A percentile compares a stretch with the other conserved stretches of the same genome.
Evolutionary conservation across 2,888 invertebrate genomes (phyloP).

Genomic region (Bimastos eiseni): DNA sequence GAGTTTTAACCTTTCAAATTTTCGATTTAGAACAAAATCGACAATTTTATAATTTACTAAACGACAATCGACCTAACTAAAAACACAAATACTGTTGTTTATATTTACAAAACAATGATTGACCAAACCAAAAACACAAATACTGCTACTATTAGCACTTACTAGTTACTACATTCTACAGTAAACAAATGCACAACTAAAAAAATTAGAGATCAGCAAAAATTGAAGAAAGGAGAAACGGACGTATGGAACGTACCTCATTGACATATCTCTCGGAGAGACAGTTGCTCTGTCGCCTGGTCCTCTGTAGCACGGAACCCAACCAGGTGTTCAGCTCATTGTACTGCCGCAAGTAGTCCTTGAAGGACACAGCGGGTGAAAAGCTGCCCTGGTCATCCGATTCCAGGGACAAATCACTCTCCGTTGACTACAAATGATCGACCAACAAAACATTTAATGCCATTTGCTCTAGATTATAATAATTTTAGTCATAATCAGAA

Average conservation of each 20-base stretch:
- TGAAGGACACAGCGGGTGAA: conserved; percentile 74
- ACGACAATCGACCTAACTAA: too few relatives aligned
- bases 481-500: too few relatives aligned
- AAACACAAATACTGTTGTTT: too few relatives aligned
- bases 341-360: conserved; percentile 78
- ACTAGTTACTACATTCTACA: too few relatives aligned
- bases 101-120: too few relatives aligned
- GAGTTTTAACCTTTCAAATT: too few relatives aligned
- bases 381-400: conserved; percentile 66
- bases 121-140: too few relatives aligned
- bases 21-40: too few relatives aligned
- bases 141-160: too few relatives aligned
- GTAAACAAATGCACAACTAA: too few relatives aligned
- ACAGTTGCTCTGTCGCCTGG: conserved; percentile 50
- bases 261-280: conserved; percentile 60
- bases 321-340: conserved; percentile 81
- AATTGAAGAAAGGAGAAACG: neutral
- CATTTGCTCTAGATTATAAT: neutral
- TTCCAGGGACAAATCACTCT: conserved; percentile 69
- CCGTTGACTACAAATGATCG: conserved; percentile 51
- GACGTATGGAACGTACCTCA: conserved; percentile 49
- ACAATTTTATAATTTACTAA: too few relatives aligned
- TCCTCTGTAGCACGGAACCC: conserved; percentile 72
- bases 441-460: neutral
- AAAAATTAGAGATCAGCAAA: neutral